Conservation (phyloP, 2,797 vertebrate genomes). For the Rousettus madagascariensis region DNA sequence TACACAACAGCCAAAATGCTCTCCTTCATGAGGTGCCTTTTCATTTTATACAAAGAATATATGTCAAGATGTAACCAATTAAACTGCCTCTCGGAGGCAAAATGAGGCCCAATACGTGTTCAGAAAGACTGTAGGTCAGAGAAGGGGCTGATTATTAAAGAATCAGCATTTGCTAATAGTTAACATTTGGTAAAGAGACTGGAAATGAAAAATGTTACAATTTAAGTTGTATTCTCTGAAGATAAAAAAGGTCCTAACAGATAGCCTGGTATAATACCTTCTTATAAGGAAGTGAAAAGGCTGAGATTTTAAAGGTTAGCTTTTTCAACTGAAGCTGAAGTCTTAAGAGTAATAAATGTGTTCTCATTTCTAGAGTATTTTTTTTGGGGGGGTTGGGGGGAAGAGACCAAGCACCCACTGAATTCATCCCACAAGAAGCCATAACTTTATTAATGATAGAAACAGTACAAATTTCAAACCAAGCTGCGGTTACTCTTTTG, state of each 20-base stretch:
- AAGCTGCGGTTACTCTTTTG: constrained; percentile 89
- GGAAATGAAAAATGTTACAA: not conserved
- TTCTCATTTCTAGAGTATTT: not conserved
- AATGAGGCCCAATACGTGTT: not conserved
- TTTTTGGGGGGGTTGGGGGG: not conserved
- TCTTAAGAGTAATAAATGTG: not conserved
- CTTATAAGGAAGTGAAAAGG: not conserved
- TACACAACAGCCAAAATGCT: not conserved
- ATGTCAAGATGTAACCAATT: not conserved
- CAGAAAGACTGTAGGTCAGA: not conserved
- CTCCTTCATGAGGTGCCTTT: not conserved
- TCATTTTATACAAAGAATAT: not conserved
- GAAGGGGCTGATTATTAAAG: not conserved
- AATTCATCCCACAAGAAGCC: constrained; percentile 90
- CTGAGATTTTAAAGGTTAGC: not conserved
- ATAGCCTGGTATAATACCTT: not conserved
- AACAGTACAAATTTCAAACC: constrained; percentile 98
- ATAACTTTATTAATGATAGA: constrained; percentile 98
- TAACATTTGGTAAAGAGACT: constrained; percentile 1
- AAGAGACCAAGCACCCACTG: not conserved
- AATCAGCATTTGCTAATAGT: not conserved
- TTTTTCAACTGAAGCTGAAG: not conserved
- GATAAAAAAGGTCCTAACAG: not conserved
- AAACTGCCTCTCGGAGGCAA: not conserved
- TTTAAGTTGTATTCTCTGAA: not conserved